A percentile compares a stretch with the other conserved stretches of the same genome.
Evolutionary conservation across 2,797 vertebrate species (phyloP).

Genomic region (Carcharodon carcharias): DNA sequence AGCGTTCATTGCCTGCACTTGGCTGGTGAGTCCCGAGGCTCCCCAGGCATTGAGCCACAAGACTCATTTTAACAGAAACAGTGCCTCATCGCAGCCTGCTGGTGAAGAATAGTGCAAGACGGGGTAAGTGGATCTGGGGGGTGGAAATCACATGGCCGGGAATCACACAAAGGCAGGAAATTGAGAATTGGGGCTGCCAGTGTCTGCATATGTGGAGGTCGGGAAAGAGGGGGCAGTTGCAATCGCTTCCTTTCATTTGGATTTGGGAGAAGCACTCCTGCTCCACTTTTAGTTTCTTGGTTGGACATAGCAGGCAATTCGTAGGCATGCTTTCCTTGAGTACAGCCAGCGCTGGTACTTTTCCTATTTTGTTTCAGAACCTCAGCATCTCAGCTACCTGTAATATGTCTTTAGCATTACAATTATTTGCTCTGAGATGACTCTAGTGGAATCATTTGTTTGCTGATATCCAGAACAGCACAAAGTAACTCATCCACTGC

Average conservation of each 20-base stretch:
- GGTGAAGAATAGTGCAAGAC: not conserved
- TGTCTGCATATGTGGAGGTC: not conserved
- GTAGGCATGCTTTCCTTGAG: not conserved
- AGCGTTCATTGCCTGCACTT: not conserved
- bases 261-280: not conserved
- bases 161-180: not conserved
- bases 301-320: not conserved
- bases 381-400: not conserved
- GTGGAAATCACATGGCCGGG: not conserved
- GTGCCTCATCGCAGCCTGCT: not conserved
- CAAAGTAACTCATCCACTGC: not conserved
- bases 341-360: not conserved
- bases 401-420: not conserved
- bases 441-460: not conserved
- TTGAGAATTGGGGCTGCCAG: not conserved
- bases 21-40: not conserved
- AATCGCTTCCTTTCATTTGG: not conserved
- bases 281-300: not conserved
- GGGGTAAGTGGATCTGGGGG: not conserved
- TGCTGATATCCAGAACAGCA: not conserved
- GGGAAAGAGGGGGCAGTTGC: not conserved
- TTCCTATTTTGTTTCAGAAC: not conserved
- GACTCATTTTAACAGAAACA: not conserved
- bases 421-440: not conserved
- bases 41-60: not conserved